Evolutionary conservation across 2,888 invertebrate genomes (phyloP).

Genomic region (Odontocerum albicorne): DNA sequence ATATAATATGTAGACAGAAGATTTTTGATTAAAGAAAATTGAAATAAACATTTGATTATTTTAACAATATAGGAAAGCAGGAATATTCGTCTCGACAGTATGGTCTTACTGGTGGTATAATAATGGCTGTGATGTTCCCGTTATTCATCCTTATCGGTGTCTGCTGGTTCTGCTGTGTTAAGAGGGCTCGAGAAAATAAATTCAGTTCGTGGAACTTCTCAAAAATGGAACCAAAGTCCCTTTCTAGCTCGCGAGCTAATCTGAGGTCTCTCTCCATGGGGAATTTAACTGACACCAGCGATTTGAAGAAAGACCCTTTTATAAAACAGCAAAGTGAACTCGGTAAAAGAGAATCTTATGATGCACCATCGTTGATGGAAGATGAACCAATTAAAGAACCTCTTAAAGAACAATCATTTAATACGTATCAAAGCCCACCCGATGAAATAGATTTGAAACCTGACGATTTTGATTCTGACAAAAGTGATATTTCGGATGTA

Average conservation of each 20-base stretch:
- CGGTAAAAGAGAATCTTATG: conserved; percentile 45
- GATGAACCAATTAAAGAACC: background rate
- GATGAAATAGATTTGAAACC: conserved; percentile 51
- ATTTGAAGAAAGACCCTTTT: conserved; percentile 32
- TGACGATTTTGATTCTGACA: conserved; percentile 57
- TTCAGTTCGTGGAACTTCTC: conserved; percentile 51
- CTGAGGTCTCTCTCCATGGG: conserved; percentile 57
- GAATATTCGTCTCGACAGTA: conserved; percentile 71
- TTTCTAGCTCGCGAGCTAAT: conserved; percentile 61
- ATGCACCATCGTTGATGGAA: conserved; percentile 40
- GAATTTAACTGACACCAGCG: conserved; percentile 56
- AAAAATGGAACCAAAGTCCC: conserved; percentile 60
- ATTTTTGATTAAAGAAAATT: too few relatives aligned
- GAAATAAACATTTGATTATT: too few relatives aligned
- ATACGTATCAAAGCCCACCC: conserved; percentile 3
- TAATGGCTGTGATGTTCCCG: conserved; percentile 72
- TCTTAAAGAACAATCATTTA: background rate
- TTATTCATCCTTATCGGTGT: conserved; percentile 60
- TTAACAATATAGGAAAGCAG: conserved; percentile 58
- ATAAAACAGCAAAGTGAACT: conserved; percentile 48
- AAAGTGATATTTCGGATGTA: conserved; percentile 58
- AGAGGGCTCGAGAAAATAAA: conserved; percentile 56
- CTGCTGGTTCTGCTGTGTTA: conserved; percentile 65
- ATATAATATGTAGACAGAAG: too few relatives aligned
- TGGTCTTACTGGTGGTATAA: conserved; percentile 73